Percentiles rank a stretch among this genome's conserved stretches.
These are phyloP conservation scores for Gobiocypris rarus DNA, from an alignment of 2,113 vertebrate species.

Conservation along the genomic window DNA sequence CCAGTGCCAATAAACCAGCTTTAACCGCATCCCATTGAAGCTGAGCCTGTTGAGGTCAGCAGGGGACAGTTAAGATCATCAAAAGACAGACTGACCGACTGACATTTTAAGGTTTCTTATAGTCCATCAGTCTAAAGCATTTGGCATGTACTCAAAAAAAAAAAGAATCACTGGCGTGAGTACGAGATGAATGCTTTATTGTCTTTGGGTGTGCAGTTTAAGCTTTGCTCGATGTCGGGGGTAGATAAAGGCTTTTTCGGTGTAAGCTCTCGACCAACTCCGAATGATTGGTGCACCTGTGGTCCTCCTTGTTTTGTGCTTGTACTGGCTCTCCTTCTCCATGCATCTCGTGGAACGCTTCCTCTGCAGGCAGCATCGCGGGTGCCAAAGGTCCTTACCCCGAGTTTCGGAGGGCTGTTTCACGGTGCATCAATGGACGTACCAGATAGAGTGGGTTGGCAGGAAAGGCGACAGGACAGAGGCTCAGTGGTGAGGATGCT, in stretches of 20 bases:
- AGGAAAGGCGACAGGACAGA: conserved; percentile 49
- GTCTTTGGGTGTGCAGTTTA: conserved; percentile 29
- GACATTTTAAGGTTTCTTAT: conserved; percentile 59
- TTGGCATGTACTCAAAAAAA: conserved; percentile 22
- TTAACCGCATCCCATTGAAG: conserved; percentile 55
- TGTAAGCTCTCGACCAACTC: conserved; percentile 24
- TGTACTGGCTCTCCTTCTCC: conserved; percentile 12
- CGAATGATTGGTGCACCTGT: conserved; percentile 1
- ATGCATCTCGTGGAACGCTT: conserved; percentile 11
- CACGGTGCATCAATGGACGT: conserved; percentile 5
- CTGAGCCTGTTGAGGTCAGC: conserved; percentile 56
- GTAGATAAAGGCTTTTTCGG: conserved; percentile 29
- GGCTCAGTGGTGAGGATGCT: conserved; percentile 40
- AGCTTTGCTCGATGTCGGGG: not conserved
- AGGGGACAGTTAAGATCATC: conserved; percentile 50
- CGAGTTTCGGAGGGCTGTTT: conserved; percentile 4
- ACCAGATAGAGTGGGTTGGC: conserved; percentile 5
- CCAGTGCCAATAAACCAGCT: conserved; percentile 65
- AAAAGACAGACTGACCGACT: conserved; percentile 53
- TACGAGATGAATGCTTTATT: conserved; percentile 29
- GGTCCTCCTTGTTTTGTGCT: conserved; percentile 2
- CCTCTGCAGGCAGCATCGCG: not conserved
- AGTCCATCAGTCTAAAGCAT: conserved; percentile 7
- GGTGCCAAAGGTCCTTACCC: conserved; percentile 35
- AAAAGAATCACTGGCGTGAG: not conserved